Percentiles rank a stretch among this genome's conserved stretches.
Conservation (phyloP, 2,113 vertebrate genomes). For the Leptodactylus fuscus region DNA sequence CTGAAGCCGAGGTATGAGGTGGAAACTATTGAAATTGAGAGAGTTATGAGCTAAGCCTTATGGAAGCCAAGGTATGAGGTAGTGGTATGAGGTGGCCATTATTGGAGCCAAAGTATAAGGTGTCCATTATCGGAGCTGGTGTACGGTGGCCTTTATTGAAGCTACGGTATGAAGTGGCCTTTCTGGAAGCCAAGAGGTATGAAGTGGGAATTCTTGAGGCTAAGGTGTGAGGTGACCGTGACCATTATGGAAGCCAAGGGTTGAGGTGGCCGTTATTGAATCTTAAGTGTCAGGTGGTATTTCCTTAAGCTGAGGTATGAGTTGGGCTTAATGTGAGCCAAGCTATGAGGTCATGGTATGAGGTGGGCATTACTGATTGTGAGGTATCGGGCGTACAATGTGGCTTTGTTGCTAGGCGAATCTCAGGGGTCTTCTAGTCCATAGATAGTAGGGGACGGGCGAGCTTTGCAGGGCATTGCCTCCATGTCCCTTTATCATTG, state of each 20-base stretch:
- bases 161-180: neutral
- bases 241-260: neutral
- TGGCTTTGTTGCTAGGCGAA: neutral
- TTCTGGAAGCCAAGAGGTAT: neutral
- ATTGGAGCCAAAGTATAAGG: neutral
- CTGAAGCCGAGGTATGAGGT: neutral
- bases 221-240: neutral
- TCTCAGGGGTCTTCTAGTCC: neutral
- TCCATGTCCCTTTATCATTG: neutral
- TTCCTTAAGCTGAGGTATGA: neutral
- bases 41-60: neutral
- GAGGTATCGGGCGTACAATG: neutral
- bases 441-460: neutral
- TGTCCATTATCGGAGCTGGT: neutral
- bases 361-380: neutral
- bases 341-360: neutral
- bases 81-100: neutral
- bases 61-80: neutral
- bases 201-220: neutral
- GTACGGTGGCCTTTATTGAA: neutral
- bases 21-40: neutral
- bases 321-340: neutral
- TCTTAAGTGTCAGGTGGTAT: neutral
- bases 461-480: slow-evolving; percentile 17
- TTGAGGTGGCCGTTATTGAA: neutral